These are phyloP conservation scores for Toxotes chatareus DNA, from an alignment of 2,113 vertebrate genomes.

Conservation along the genomic window DNA sequence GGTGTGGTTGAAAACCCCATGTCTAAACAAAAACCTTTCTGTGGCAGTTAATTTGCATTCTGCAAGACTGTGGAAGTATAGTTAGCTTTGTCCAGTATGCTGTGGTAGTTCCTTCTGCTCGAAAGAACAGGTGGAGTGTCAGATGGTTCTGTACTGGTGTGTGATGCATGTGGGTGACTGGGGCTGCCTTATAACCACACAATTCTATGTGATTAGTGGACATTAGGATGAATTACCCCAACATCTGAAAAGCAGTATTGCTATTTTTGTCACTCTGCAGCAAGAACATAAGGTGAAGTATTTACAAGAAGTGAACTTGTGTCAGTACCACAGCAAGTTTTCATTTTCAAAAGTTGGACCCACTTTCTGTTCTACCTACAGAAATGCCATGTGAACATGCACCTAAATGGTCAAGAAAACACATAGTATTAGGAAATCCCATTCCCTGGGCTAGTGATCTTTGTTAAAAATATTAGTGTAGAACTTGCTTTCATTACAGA, in stretches of 20 bases:
- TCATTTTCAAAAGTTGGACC: neutral
- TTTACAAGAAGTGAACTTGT: neutral
- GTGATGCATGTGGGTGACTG: too few species aligned
- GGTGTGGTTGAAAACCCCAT: neutral
- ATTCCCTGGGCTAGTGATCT: neutral
- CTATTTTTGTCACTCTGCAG: too few species aligned
- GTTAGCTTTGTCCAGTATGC: neutral
- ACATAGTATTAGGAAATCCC: neutral
- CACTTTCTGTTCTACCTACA: neutral
- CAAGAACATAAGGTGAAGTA: neutral
- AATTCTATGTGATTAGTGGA: too few species aligned
- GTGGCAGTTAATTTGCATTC: neutral
- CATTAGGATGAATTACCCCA: too few species aligned
- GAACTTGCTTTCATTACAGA: neutral
- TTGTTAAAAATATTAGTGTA: neutral
- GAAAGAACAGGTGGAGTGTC: neutral
- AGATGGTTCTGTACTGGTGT: too few species aligned
- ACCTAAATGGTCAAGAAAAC: neutral
- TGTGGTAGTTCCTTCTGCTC: too few species aligned
- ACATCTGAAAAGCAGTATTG: too few species aligned
- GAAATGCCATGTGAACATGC: neutral
- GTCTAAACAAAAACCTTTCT: neutral
- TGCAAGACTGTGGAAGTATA: neutral
- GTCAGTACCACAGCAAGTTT: neutral
- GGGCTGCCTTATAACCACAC: too few species aligned